Percentiles rank a stretch among this genome's conserved stretches.
Conservation (phyloP, 1,140 invertebrate genomes). For the Diorhabda sublineata region DNA sequence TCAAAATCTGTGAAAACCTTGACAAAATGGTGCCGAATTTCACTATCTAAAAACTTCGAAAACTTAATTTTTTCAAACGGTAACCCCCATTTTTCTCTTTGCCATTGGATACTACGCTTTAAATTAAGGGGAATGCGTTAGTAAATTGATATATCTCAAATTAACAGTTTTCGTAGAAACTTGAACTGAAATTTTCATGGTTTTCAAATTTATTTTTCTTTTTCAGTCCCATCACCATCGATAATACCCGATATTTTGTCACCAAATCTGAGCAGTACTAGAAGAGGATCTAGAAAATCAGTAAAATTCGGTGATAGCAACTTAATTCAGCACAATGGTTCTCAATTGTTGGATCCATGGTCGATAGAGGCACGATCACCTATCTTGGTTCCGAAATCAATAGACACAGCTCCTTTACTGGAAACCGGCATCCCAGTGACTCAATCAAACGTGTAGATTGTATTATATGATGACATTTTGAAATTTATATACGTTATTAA, state of each 20-base stretch:
- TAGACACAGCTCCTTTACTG: slow-evolving; percentile 42
- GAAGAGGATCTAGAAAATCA: slow-evolving; percentile 41
- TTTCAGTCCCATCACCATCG: slow-evolving; percentile 18
- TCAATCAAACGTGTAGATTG: slow-evolving; percentile 25
- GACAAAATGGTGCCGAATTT: no score
- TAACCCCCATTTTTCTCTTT: no score
- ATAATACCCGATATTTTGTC: slow-evolving; percentile 24
- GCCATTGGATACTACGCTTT: no score
- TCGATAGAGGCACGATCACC: slow-evolving; percentile 36
- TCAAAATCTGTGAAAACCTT: no score
- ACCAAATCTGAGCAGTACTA: slow-evolving; percentile 31
- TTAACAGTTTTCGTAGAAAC: no score
- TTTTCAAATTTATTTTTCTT: background rate
- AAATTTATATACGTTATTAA: slow-evolving; percentile 13
- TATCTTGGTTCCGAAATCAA: slow-evolving; percentile 26
- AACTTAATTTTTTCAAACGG: no score
- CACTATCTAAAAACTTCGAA: no score
- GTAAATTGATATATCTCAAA: no score
- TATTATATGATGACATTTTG: slow-evolving; percentile 4
- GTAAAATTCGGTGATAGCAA: slow-evolving; percentile 44
- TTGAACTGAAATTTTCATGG: background rate
- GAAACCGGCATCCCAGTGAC: slow-evolving; percentile 28
- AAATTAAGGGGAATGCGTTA: no score
- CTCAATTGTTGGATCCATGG: slow-evolving; percentile 41
- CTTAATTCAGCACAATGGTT: slow-evolving; percentile 30